Conservation (phyloP, 1,140 invertebrate species). For the Pseudomyrmex pallidus region DNA sequence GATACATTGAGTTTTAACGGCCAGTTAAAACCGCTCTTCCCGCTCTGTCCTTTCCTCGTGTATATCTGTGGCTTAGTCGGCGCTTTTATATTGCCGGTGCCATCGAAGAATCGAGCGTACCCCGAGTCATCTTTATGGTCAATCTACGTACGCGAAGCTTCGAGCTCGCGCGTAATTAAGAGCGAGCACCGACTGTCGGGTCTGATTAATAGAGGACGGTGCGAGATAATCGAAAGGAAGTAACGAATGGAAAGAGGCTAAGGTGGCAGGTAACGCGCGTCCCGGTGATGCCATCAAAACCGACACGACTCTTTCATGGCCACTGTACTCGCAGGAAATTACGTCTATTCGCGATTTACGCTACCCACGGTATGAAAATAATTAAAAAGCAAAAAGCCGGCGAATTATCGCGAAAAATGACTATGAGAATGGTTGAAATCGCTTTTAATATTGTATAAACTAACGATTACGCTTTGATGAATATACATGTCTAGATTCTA, state of each 20-base stretch:
- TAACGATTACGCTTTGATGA: conserved; percentile 32
- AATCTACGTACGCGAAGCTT: conserved; percentile 81
- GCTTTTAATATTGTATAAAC: conserved; percentile 31
- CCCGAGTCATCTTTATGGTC: conserved; percentile 83
- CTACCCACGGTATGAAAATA: conserved; percentile 63
- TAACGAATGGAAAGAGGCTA: conserved; percentile 78
- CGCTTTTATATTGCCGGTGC: conserved; percentile 63
- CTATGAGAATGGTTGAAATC: conserved; percentile 44
- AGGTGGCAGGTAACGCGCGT: conserved; percentile 64
- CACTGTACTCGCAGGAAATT: conserved; percentile 74
- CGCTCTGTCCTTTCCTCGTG: conserved; percentile 45
- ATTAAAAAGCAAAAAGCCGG: conserved; percentile 44
- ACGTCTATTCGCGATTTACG: conserved; percentile 65
- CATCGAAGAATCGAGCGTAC: conserved; percentile 79
- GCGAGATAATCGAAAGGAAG: conserved; percentile 85
- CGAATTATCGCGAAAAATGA: conserved; percentile 48
- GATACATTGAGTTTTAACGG: conserved; percentile 52
- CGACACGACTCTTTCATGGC: conserved; percentile 70
- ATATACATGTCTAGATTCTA: conserved; percentile 21
- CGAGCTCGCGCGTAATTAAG: conserved; percentile 82
- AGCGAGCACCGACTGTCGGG: conserved; percentile 80
- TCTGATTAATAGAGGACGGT: conserved; percentile 84
- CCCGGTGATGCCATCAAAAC: conserved; percentile 76
- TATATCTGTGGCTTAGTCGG: conserved; percentile 38
- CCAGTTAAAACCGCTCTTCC: conserved; percentile 6